Base-by-base conservation (phyloP, 2,888 invertebrate genomes). In the Villa cingulata region DNA sequence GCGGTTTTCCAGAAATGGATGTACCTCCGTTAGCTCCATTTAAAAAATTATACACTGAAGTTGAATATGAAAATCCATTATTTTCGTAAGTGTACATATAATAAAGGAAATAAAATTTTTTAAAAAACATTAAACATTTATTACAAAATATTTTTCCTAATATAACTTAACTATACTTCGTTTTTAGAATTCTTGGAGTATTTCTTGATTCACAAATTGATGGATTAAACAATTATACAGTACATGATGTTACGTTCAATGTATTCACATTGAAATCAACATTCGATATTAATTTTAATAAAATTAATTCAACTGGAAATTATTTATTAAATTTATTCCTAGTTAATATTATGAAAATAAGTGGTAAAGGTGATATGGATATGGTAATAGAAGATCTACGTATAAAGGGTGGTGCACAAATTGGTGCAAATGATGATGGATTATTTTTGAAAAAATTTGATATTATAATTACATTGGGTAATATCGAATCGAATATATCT, bases 1-100 rank as follows among this genome's bases (percentile, higher is more conserved):
- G 66, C 49, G 66, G 66, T 4, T 62, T 62, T 52, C 58, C 60
- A 0, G 51, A 51, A 0, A 48, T 48, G 1, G 62, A 60, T 4
- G 52, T 66, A 17, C 65, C 65, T 2, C 50, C 62, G 6, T 38
- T 66, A 44, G 64, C 62, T 2, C 66, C 66, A 2, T 40, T 36
- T 15, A 51, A 46, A 17, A 41, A 27, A 19, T 29, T 34, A 17
- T 51, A 44, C 36, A 34, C 43, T 16, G 51, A 51, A 37, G n/a
- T 36, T 16, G 37, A 41, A 27, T 37, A 46, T n/a, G 40, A 42
- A 17, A 41, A 46, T 37, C 1, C 19, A 9, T 27, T 46, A 16
- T 46, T 37, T 37, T 37, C 41, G 46, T 46, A 29, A 46, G 40
- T 15, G 23, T n/a, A n/a, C n/a, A n/a, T n/a, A n/a, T n/a, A n/a